Conservation (phyloP, 35 echinoderm and acorn worm genomes). For the Apostichopus japonicus region DNA sequence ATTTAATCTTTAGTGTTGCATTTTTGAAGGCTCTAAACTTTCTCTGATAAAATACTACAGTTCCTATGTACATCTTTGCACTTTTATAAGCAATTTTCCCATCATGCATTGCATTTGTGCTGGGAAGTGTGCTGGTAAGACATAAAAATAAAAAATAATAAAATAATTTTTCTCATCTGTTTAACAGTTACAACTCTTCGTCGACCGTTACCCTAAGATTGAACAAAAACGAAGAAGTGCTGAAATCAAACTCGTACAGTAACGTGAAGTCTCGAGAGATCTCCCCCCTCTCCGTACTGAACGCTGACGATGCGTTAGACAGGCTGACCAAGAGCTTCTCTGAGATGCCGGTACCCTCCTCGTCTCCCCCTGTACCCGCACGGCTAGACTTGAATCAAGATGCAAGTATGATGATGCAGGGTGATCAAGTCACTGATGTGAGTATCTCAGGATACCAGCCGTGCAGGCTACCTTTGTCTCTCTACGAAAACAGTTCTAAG, state of each 20-base stretch:
- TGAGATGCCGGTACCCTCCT: not conserved
- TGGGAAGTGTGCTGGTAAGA: too few species aligned
- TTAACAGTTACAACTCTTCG: slow-evolving; percentile 22
- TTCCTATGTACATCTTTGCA: too few species aligned
- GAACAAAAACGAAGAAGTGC: slow-evolving; percentile 9
- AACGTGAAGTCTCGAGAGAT: not conserved
- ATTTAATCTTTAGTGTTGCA: too few species aligned
- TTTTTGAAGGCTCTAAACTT: too few species aligned
- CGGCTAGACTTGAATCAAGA: slow-evolving; percentile 25
- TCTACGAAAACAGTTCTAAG: too few species aligned
- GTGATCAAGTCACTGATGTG: not conserved
- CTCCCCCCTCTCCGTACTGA: slow-evolving; percentile 22
- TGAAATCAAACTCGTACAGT: not conserved
- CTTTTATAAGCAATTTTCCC: too few species aligned
- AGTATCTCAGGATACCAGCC: not conserved
- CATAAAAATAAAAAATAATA: too few species aligned
- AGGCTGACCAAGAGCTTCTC: slow-evolving; percentile 7
- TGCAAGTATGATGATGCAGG: not conserved
- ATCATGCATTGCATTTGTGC: too few species aligned
- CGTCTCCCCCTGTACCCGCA: slow-evolving; percentile 15
- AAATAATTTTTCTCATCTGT: too few species aligned
- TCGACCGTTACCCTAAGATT: slow-evolving; percentile 27
- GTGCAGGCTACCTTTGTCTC: too few species aligned
- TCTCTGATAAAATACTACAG: too few species aligned
- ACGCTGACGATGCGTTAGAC: not conserved